Percentiles rank a stretch among this genome's conserved stretches.
Evolutionary conservation across 2,797 vertebrate species (phyloP).

Genomic region (Arvicola amphibius): DNA sequence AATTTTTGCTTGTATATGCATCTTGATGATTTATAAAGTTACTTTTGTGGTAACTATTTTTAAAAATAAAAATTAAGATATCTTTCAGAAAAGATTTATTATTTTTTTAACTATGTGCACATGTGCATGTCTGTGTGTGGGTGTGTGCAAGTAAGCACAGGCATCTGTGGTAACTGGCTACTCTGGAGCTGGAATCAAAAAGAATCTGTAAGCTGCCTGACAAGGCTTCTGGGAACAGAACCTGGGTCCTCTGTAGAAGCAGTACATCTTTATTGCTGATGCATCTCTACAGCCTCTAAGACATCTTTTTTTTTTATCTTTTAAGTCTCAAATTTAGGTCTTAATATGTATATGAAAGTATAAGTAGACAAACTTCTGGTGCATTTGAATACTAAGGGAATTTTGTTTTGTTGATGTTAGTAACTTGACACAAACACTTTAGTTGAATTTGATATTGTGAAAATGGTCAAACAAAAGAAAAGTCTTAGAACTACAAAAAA

Average conservation of each 20-base stretch:
- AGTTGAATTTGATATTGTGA: slow-evolving; percentile 54
- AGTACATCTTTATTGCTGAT: neutral
- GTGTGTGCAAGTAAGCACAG: too few relatives aligned
- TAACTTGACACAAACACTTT: slow-evolving; percentile 59
- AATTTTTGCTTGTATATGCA: slow-evolving; percentile 36
- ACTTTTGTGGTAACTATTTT: slow-evolving; percentile 20
- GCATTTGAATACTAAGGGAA: neutral
- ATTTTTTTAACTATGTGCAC: neutral
- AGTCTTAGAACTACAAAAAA: slow-evolving; percentile 41
- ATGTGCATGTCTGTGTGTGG: neutral
- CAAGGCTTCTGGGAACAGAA: slow-evolving; percentile 23
- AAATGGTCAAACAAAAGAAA: slow-evolving; percentile 61
- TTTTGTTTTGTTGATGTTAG: neutral
- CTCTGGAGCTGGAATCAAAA: too few relatives aligned
- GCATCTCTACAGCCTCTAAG: neutral
- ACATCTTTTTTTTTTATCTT: neutral
- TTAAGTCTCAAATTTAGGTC: slow-evolving; percentile 41
- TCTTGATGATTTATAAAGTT: slow-evolving; percentile 55
- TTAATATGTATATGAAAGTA: slow-evolving; percentile 39
- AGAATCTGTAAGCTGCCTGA: neutral
- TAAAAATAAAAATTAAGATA: neutral
- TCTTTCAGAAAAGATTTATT: neutral
- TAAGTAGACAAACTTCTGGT: slow-evolving; percentile 44
- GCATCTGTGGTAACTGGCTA: neutral
- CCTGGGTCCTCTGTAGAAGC: neutral